phyloP scores from a whole-genome alignment of 1,140 invertebrate genomes.

The Phenacoccus solenopsis region DNA sequence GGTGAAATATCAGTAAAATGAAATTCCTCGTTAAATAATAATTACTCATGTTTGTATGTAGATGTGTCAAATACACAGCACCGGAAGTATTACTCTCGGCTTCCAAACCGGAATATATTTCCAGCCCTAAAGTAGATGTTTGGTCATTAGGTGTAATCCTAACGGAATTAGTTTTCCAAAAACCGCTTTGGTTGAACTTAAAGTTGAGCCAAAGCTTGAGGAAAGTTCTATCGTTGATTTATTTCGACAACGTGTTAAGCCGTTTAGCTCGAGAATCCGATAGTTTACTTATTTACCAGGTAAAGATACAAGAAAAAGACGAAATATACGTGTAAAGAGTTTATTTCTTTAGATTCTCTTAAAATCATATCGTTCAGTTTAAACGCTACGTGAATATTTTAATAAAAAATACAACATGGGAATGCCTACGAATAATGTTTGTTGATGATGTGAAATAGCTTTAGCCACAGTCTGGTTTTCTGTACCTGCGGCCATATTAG shows the following conservation, averaged over 20 bases:
- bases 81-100: conserved; percentile 62
- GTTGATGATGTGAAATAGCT: too few species aligned
- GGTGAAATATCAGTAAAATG: conserved; percentile 11
- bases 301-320: too few species aligned
- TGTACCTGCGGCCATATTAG: too few species aligned
- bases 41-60: conserved; percentile 32
- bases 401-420: too few species aligned
- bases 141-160: conserved; percentile 86
- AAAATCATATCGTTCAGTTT: not conserved
- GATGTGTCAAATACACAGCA: conserved; percentile 63
- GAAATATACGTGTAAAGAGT: not conserved
- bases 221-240: conserved; percentile 57
- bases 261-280: conserved; percentile 64
- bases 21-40: conserved; percentile 22
- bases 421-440: too few species aligned
- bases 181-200: conserved; percentile 52
- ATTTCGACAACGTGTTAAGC: conserved; percentile 50
- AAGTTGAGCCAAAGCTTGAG: conserved; percentile 58
- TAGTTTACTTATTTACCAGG: conserved; percentile 43
- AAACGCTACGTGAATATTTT: too few species aligned
- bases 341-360: not conserved
- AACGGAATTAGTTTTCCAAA: conserved; percentile 53
- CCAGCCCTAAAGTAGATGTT: conserved; percentile 62
- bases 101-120: conserved; percentile 24
- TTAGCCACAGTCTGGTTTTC: too few species aligned